Base-by-base conservation (phyloP, 2,113 vertebrate species). In the Mus pahari region DNA sequence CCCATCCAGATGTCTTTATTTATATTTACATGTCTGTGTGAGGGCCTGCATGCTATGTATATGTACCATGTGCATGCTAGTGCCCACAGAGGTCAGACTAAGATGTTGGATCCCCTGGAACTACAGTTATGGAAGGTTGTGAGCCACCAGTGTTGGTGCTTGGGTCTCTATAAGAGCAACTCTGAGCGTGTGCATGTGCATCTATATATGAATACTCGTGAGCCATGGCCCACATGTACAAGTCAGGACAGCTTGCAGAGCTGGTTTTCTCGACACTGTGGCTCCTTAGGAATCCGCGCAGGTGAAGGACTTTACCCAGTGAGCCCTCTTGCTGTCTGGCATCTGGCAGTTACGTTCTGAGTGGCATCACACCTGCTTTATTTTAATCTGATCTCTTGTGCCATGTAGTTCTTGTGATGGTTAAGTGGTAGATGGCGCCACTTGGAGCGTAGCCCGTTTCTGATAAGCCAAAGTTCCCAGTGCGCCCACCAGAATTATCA, bases 381-480 rank as follows among this genome's bases (percentile, higher is more conserved):
- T 62, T 84, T 73, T 78, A 92, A 0, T 42, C 86, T 64, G 81
- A 28, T 31, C 36, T n/a, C 66, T 71, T 88, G 81, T 82, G 11
- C 55, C 33, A 86, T 50, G 42, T 50, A 62, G n/a, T 24, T 60
- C 53, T 91, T 31, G 84, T 87, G 95, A 88, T 90, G 71, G 55
- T 92, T 62, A 39, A 74, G 86, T 53, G 7, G 74, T n/a, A 86
- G 89, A 92, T 87, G 97, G 97, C 84, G 31, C 70, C 39, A 97
- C 95, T 55, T 42, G 94, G 93, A 92, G 89, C 78, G 55, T 60
- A 92, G 92, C 89, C 91, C 39, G 77, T 94, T 97, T 97, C 55
- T 90, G 66, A 50, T 89, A 97, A 53, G 86, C 91, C 86, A 89
- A 0, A 16, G 33, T 90, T 95, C 94, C 97, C 73, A 95, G 70